Percentiles rank a stretch among this genome's conserved stretches.
phyloP scores from a whole-genome alignment of 1,140 invertebrate genomes.

The Aphaenogaster ashmeadi region DNA sequence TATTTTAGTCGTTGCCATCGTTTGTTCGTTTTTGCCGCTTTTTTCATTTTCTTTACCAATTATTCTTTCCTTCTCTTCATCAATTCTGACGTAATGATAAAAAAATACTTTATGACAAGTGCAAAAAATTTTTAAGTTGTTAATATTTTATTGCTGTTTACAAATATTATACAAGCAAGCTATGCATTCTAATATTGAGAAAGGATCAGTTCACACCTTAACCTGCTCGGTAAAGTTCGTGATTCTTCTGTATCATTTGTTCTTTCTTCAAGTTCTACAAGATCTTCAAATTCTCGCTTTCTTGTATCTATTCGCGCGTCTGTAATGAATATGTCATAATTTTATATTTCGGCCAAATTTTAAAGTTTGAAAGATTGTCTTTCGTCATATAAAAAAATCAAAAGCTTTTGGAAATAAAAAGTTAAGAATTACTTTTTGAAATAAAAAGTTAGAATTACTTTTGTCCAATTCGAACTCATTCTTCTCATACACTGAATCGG shows the following conservation, averaged over 20 bases:
- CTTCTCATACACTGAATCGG: conserved; percentile 76
- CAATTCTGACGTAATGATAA: neutral
- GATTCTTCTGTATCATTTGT: conserved; percentile 40
- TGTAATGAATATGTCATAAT: neutral
- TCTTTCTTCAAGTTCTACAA: conserved; percentile 33
- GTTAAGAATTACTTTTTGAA: conserved; percentile 66
- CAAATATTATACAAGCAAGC: neutral
- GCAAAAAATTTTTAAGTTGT: neutral
- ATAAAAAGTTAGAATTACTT: conserved; percentile 63
- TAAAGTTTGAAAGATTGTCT: neutral
- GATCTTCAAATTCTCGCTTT: conserved; percentile 33
- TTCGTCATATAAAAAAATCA: neutral
- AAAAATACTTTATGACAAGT: neutral
- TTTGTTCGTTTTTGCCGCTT: neutral
- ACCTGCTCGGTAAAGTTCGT: neutral
- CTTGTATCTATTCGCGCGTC: conserved; percentile 23
- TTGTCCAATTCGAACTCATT: conserved; percentile 75
- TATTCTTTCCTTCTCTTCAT: neutral
- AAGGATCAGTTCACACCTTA: neutral
- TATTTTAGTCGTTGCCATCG: neutral
- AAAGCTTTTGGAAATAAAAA: neutral
- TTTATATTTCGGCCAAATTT: neutral
- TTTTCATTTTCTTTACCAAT: neutral
- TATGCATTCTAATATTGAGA: neutral
- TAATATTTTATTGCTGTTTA: neutral